Evolutionary conservation across 2,113 vertebrate species (phyloP).

Genomic region (Macrotus californicus): DNA sequence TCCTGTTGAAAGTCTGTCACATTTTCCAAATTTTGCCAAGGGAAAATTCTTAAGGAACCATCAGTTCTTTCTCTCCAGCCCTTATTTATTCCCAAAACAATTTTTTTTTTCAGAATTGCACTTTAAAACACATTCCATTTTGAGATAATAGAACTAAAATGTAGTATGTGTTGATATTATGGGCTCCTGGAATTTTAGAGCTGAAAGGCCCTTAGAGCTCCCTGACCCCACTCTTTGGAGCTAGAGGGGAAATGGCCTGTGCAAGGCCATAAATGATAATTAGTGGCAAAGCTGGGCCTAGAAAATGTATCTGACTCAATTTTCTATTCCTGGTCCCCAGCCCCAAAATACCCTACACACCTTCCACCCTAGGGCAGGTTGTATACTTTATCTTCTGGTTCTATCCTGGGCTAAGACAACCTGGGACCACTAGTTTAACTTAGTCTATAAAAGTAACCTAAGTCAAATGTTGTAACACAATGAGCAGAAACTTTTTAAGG

Average conservation of each 20-base stretch:
- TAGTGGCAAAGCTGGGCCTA: slow-evolving; percentile 27
- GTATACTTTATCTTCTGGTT: background rate
- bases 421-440: background rate
- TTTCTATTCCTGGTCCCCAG: background rate
- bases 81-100: slow-evolving; percentile 16
- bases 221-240: background rate
- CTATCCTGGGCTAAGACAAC: slow-evolving; percentile 27
- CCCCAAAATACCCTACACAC: background rate
- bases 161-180: background rate
- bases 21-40: background rate
- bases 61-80: slow-evolving; percentile 50
- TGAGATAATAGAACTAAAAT: slow-evolving; percentile 40
- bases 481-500: slow-evolving; percentile 22
- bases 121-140: slow-evolving; percentile 45
- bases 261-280: slow-evolving; percentile 16
- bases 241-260: slow-evolving; percentile 34
- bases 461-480: slow-evolving; percentile 14
- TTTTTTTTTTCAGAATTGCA: slow-evolving; percentile 30
- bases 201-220: background rate
- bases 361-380: background rate
- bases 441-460: slow-evolving; percentile 41
- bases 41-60: slow-evolving; percentile 41
- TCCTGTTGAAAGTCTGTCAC: background rate
- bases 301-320: slow-evolving; percentile 29
- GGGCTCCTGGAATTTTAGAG: slow-evolving; percentile 18